Conservation (phyloP, 2,888 invertebrate species). For the Caenorhabditis zanzibari region DNA sequence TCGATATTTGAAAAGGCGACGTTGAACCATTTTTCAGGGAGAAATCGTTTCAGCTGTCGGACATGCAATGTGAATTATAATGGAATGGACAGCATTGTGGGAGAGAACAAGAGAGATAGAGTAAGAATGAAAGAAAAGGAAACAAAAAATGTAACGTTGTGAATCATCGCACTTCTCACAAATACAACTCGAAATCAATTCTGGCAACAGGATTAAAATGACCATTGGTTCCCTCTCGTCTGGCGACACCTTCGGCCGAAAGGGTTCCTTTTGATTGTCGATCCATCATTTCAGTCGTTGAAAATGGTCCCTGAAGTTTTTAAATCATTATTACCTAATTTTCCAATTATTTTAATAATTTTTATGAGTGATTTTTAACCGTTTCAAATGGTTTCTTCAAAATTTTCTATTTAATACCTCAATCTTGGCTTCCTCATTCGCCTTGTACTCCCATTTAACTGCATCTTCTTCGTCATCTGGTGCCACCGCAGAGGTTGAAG, state of each 20-base stretch:
- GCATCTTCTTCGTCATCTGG: constrained; percentile 44
- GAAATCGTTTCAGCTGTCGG: constrained; percentile 17
- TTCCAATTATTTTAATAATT: too few relatives aligned
- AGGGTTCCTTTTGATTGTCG: constrained; percentile 69
- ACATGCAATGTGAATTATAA: constrained; percentile 22
- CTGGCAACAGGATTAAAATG: constrained; percentile 77
- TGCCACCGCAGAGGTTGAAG: constrained; percentile 31
- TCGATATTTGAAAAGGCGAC: constrained; percentile 19
- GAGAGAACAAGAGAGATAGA: constrained; percentile 17
- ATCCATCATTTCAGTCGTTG: constrained; percentile 69
- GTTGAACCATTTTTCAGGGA: constrained; percentile 2
- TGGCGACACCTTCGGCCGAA: constrained; percentile 70
- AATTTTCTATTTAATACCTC: constrained; percentile 42
- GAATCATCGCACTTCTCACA: constrained; percentile 54
- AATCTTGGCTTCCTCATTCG: constrained; percentile 63
- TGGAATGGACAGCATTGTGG: constrained; percentile 15
- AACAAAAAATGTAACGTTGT: constrained; percentile 10
- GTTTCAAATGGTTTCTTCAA: too few relatives aligned
- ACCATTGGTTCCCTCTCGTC: constrained; percentile 71
- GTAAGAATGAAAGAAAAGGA: constrained; percentile 6
- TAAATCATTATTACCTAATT: not conserved
- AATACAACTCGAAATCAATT: constrained; percentile 80
- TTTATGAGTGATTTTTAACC: too few relatives aligned
- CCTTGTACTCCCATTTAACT: constrained; percentile 78
- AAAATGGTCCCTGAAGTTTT: constrained; percentile 70